Percentiles rank a stretch among this genome's conserved stretches.
Conservation (phyloP, 1,140 invertebrate genomes). For the Drosophila tsacasi region DNA sequence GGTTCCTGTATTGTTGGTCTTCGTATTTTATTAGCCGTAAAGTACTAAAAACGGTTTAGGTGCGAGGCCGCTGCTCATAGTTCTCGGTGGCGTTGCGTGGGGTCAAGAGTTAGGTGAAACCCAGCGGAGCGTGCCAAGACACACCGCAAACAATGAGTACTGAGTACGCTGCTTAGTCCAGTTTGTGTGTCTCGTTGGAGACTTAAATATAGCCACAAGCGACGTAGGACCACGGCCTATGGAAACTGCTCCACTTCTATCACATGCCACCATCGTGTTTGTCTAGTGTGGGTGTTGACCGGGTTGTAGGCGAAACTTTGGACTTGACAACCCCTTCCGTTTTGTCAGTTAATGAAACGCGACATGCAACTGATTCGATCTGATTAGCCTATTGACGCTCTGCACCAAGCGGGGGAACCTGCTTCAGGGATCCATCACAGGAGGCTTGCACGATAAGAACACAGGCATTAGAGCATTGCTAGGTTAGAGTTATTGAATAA, state of each 20-base stretch:
- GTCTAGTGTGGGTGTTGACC: slow-evolving; percentile 29
- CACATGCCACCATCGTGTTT: slow-evolving; percentile 73
- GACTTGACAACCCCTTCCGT: slow-evolving; percentile 22
- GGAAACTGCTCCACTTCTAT: slow-evolving; percentile 64
- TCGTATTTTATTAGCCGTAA: slow-evolving; percentile 71
- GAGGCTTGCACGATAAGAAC: neutral
- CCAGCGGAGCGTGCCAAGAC: slow-evolving; percentile 59
- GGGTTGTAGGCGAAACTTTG: neutral
- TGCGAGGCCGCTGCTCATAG: slow-evolving; percentile 29
- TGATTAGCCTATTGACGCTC: slow-evolving; percentile 35
- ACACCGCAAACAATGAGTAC: slow-evolving; percentile 26
- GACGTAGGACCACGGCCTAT: slow-evolving; percentile 2
- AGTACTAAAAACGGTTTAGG: slow-evolving; percentile 60
- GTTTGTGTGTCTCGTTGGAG: slow-evolving; percentile 34
- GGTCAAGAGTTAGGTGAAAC: slow-evolving; percentile 76
- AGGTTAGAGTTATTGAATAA: neutral
- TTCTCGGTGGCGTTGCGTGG: slow-evolving; percentile 56
- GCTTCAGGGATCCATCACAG: no score
- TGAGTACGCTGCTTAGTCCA: slow-evolving; percentile 50
- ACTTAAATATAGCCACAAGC: slow-evolving; percentile 51
- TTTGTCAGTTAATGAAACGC: slow-evolving; percentile 50
- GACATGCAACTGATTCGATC: slow-evolving; percentile 45
- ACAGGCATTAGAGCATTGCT: no score
- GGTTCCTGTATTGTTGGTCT: slow-evolving; percentile 37
- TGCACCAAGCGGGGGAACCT: neutral